These are phyloP conservation scores for Bos indicus DNA, from an alignment of 2,113 vertebrate genomes.

Conservation along the genomic window DNA sequence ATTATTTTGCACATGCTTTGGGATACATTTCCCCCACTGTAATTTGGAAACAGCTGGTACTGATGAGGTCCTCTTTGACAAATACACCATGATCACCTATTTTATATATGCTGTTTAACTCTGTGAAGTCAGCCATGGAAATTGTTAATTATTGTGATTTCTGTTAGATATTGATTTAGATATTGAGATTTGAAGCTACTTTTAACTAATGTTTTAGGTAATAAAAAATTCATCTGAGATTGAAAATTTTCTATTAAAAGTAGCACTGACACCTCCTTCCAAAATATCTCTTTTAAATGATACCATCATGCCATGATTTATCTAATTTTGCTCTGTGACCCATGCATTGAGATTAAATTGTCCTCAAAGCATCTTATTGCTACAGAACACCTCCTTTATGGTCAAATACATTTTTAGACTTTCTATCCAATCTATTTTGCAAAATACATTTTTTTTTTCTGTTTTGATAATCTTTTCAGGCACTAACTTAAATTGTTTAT, in stretches of 20 bases:
- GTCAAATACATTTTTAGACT: constrained; percentile 58
- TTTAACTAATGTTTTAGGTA: background rate
- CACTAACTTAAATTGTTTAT: constrained; percentile 72
- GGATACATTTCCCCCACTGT: background rate
- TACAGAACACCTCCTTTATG: constrained; percentile 32
- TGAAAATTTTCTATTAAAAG: constrained; percentile 69
- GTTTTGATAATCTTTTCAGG: background rate
- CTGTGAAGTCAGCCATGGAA: background rate
- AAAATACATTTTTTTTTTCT: constrained; percentile 28
- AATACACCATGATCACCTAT: background rate
- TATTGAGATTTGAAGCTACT: background rate
- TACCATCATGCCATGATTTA: constrained; percentile 53
- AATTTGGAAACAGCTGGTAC: background rate
- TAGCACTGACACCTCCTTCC: constrained; percentile 63
- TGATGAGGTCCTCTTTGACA: background rate
- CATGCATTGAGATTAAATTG: constrained; percentile 31
- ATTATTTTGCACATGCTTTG: background rate
- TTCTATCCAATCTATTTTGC: constrained; percentile 22
- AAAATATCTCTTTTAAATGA: constrained; percentile 72
- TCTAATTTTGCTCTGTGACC: constrained; percentile 53
- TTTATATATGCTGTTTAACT: background rate
- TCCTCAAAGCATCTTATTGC: constrained; percentile 47
- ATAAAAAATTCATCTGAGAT: background rate
- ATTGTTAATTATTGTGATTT: background rate
- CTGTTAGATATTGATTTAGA: background rate